Base-by-base conservation (phyloP, 37 sponge, comb jelly and placozoan species). In the Oopsacas minuta region DNA sequence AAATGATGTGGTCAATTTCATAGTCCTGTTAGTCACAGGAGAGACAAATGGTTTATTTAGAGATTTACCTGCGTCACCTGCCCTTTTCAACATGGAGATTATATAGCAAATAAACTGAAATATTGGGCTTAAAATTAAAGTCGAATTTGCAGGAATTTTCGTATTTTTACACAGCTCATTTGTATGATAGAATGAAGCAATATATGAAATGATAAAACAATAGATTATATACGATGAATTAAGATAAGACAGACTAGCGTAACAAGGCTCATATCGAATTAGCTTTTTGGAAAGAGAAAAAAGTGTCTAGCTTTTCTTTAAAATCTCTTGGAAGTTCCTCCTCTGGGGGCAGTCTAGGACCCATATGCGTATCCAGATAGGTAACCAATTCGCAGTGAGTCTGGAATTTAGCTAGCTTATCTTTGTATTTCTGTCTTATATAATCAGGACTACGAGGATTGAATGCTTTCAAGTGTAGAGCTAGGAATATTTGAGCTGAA, bases 391-490 rank as follows among this genome's bases (percentile, higher is more conserved):
- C 39, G 82, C 95, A 97, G 53, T 97, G 87, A 82, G 91, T 88
- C 82, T 97, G 88, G 82, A 95, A 92, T 23, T 52, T 69, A 1
- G 52, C 83, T 81, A 97, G 84, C 83, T 94, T 92, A 81, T 90
- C 90, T 38, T 88, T 87, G 88, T 94, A 95, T 86, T 94, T 97
- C 35, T 94, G 84, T 17, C 94, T 81, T n/a, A 89, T 35, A 52
- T 91, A 93, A 1, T 83, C 85, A 8, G 89, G 86, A 37, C 85
- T 86, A 25, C 86, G 87, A 23, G 92, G 93, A 85, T 97, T 97
- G 87, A 86, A 89, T n/a, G 98, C 98, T 91, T 97, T 97, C 52
- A 97, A 82, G 49, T 94, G 92, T 20, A 88, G 88, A 25, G 90
- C 98, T 32, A 95, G 86, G 89, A 91, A 97, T 7, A 88, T 37